These are phyloP conservation scores for Nymphalis io DNA, from an alignment of 1,140 invertebrate species.

Conservation along the genomic window DNA sequence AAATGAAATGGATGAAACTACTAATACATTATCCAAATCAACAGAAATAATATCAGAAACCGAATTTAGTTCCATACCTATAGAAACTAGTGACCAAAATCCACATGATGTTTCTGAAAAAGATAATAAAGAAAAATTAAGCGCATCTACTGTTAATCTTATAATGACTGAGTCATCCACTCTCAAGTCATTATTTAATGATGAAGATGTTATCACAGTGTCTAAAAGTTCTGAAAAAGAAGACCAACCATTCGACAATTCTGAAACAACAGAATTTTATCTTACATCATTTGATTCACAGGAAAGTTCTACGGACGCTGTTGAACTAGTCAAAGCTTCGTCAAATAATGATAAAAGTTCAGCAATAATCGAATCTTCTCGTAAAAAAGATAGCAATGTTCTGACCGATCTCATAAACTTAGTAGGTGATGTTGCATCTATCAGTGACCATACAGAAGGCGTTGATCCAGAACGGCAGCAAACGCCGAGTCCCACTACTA, in stretches of 20 bases:
- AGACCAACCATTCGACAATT: conserved; percentile 54
- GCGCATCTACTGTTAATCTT: conserved; percentile 44
- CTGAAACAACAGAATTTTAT: conserved; percentile 69
- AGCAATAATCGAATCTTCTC: conserved; percentile 57
- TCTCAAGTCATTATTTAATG: conserved; percentile 45
- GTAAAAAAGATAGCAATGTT: conserved; percentile 60
- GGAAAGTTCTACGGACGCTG: conserved; percentile 59
- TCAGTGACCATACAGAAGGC: conserved; percentile 66
- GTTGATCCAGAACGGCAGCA: conserved; percentile 37
- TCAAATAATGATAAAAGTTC: conserved; percentile 56
- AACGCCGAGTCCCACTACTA: conserved; percentile 45
- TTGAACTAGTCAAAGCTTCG: conserved; percentile 68
- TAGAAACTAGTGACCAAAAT: conserved; percentile 75
- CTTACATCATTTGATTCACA: conserved; percentile 59
- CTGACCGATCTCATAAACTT: conserved; percentile 74
- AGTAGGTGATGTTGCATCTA: conserved; percentile 76
- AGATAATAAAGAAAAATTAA: conserved; percentile 50
- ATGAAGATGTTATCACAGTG: conserved; percentile 49
- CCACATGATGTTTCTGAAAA: conserved; percentile 62
- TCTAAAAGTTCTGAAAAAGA: conserved; percentile 42
- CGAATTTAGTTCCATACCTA: conserved; percentile 68
- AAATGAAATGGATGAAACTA: conserved; percentile 35
- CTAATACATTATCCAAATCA: conserved; percentile 54
- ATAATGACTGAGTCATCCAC: conserved; percentile 36
- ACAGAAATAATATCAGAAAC: conserved; percentile 66